phyloP scores from a whole-genome alignment of 2,888 invertebrate genomes.

The Eretmocerus hayati region DNA sequence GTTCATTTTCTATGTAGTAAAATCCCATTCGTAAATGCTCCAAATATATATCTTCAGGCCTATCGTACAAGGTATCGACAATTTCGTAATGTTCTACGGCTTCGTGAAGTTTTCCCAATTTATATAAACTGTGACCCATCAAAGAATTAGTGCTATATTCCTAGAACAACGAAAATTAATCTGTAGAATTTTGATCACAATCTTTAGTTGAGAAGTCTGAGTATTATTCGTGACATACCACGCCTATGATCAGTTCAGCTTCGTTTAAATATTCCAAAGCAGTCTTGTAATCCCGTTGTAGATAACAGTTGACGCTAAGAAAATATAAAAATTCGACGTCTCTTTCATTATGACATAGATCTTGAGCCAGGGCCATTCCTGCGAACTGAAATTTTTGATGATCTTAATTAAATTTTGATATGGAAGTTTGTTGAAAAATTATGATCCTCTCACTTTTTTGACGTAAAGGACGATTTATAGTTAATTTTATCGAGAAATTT shows the following conservation, averaged over 20 bases:
- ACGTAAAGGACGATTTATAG: not conserved
- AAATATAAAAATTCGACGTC: conserved; percentile 30
- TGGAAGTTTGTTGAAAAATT: too few species aligned
- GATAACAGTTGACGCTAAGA: conserved; percentile 32
- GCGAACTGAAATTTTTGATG: conserved; percentile 36
- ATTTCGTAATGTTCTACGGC: conserved; percentile 32
- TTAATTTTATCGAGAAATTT: not conserved
- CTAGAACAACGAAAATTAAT: conserved; percentile 22
- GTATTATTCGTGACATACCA: too few species aligned
- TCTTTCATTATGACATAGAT: conserved; percentile 24
- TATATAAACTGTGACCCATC: conserved; percentile 32
- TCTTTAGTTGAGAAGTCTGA: too few species aligned
- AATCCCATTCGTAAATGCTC: conserved; percentile 33
- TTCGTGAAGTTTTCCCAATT: conserved; percentile 21
- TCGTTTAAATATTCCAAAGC: conserved; percentile 31
- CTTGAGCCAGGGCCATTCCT: conserved; percentile 31
- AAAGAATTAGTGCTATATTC: conserved; percentile 33
- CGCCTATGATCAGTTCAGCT: conserved; percentile 27
- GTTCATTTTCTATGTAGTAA: conserved; percentile 23
- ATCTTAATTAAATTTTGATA: too few species aligned
- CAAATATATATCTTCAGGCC: conserved; percentile 32
- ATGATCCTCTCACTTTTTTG: too few species aligned
- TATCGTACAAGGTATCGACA: conserved; percentile 29
- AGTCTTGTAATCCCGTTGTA: conserved; percentile 28
- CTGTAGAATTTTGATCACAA: not conserved